Base-by-base conservation (phyloP, 1,140 invertebrate species). In the Calliphora vicina region DNA sequence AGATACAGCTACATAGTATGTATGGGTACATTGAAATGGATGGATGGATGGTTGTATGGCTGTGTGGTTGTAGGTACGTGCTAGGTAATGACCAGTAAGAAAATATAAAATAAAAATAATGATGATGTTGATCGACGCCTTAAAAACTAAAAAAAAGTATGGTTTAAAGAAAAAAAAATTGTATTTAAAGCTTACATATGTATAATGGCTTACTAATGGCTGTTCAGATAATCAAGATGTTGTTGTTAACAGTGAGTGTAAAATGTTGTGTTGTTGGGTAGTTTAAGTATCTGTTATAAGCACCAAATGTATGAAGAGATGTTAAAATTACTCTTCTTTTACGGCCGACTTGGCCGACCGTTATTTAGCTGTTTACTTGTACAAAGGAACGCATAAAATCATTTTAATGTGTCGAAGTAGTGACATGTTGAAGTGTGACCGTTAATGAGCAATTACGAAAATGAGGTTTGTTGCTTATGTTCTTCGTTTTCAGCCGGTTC, bases 391-490 rank as follows among this genome's bases (percentile, higher is more conserved):
- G 17, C 12, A 50, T n/a, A 50, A 50, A 50, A 50, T 50, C 17
- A 50, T 78, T 78, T 23, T 78, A 45, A 43, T 43, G 74, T 78
- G 74, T 78, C 42, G 74, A 6, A 78, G 42, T 78, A 78, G 84
- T 83, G 87, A 84, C 87, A 86, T 87, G 87, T 87, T 89, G 88
- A 89, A 89, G 88, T 89, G 88, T 88, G 88, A 87, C 86, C 88
- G 87, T 87, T 88, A 88, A 87, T 89, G 87, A 89, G 86, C 87
- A 89, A 89, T 89, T 89, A 89, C 83, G 12, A 74, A 73, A 67
- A 67, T 67, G 23, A 67, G n/a, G 61, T 67, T 67, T 67, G 61
- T 67, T 67, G n/a, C 61, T 67, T 67, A 67, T 25, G 61, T 67
- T n/a, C 10, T 67, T 67, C 61, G 61, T 67, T 67, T 67, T 67